These are phyloP conservation scores for Ceuthmochares aereus DNA, from an alignment of 2,113 vertebrate genomes.

Conservation along the genomic window DNA sequence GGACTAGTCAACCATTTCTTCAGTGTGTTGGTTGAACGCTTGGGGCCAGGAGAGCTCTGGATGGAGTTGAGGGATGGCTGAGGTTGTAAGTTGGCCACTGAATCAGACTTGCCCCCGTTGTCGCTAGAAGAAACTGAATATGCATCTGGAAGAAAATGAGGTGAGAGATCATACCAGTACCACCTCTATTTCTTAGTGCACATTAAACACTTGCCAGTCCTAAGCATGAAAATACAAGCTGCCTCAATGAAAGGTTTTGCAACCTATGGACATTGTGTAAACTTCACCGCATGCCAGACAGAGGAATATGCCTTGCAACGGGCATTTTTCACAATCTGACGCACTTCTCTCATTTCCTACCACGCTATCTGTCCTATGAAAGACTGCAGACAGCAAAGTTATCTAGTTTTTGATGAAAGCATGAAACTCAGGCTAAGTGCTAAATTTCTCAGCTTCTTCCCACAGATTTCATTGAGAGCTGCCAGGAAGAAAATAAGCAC, in stretches of 20 bases:
- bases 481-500: neutral
- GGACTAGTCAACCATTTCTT: slow-evolving; percentile 98
- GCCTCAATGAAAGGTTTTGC: neutral
- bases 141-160: slow-evolving; percentile 78
- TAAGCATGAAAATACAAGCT: neutral
- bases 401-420: neutral
- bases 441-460: slow-evolving; percentile 33
- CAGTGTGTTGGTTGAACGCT: slow-evolving; percentile 94
- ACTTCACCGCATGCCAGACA: neutral
- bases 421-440: neutral
- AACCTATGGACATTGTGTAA: neutral
- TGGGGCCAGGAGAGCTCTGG: slow-evolving; percentile 92
- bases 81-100: slow-evolving; percentile 91
- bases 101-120: slow-evolving; percentile 90
- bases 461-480: slow-evolving; percentile 13
- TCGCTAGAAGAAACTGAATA: slow-evolving; percentile 86
- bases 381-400: neutral
- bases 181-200: neutral
- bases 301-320: neutral
- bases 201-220: neutral
- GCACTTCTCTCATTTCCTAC: neutral
- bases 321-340: neutral
- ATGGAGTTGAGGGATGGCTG: slow-evolving; percentile 93
- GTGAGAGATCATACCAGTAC: neutral
- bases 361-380: neutral